Conservation (phyloP, 2,113 vertebrate genomes). For the Bufo gargarizans region DNA sequence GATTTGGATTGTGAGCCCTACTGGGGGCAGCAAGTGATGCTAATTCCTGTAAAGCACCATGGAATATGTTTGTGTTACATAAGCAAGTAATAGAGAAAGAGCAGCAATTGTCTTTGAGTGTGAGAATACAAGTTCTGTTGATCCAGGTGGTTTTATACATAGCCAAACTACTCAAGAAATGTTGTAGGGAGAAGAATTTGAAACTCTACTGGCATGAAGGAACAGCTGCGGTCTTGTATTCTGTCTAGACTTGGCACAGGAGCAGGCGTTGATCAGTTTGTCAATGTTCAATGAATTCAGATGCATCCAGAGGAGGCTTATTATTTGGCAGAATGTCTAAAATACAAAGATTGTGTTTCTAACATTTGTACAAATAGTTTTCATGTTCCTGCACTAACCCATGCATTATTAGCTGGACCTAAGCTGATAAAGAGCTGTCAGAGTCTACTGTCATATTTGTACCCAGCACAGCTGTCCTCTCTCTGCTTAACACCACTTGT, state of each 20-base stretch:
- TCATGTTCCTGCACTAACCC: constrained; percentile 7
- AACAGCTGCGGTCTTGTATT: constrained; percentile 40
- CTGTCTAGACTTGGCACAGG: constrained; percentile 25
- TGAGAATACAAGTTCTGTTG: not conserved
- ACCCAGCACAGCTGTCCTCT: constrained; percentile 41
- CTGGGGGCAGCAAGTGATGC: too few species aligned
- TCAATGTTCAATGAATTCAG: constrained; percentile 46
- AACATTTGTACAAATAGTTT: constrained; percentile 21
- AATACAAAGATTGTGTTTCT: constrained; percentile 20
- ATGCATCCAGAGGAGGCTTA: constrained; percentile 33
- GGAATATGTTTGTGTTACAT: too few species aligned
- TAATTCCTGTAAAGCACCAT: too few species aligned
- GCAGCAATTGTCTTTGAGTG: constrained; percentile 3
- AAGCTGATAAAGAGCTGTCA: constrained; percentile 33
- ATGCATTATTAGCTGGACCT: constrained; percentile 44
- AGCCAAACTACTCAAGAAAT: constrained; percentile 28
- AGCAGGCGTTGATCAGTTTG: constrained; percentile 34
- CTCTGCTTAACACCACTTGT: constrained; percentile 35
- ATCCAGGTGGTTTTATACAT: constrained; percentile 9
- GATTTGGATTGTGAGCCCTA: too few species aligned
- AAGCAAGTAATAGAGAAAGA: not conserved
- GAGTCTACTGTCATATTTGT: constrained; percentile 16
- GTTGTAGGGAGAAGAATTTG: constrained; percentile 5
- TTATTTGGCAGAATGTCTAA: constrained; percentile 14
- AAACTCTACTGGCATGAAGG: constrained; percentile 39